Evolutionary conservation across 2,888 invertebrate genomes (phyloP), one percentile per base, ranked within the genome.

Genomic region (Ophioninae sp.): DNA sequence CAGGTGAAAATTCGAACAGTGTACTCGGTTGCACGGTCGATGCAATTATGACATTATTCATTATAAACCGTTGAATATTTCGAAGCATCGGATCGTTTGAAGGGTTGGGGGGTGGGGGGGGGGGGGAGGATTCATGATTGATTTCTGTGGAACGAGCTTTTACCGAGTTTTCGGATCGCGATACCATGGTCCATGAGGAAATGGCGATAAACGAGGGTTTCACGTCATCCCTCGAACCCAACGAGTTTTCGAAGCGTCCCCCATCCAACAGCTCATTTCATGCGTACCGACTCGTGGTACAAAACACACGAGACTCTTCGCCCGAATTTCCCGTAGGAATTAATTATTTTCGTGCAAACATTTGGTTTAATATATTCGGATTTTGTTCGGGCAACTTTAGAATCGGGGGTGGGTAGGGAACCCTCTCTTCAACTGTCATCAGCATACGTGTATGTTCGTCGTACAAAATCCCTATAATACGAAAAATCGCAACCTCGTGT

Each of bases 341-440:
- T 90, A 90, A 92, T 92, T 91, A 90, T 90, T 90, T 88, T 87
- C 79, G 88, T 82, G 88, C 89, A 90, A 91, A 91, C 89, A 91
- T 89, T 84, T 88, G 87, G 86, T 91, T 91, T 90, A 90, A 91
- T 90, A 90, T 89, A 91, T 91, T 91, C 88, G 88, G 88, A 89
- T 90, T 89, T 79, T 51, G 58, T 61, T 67, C 63, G 20, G 79
- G 64, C 51, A 79, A 73, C 79, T 72, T 82, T 64, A 71, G 68
- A 68, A 44, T 68, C 30, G 51, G 20, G 9, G 59, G 58, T 61
- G 23, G 41, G 17, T 65, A 23, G 44, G 13, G 61, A 20, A 23
- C 59, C 58, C 30, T 58, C 61, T 22, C 39, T 75, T 83, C 41
- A 51, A 77, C 72, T 71, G 69, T 81, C 75, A 75, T 37, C 65